Conservation (phyloP, 1,140 invertebrate species). For the Nephila pilipes region DNA sequence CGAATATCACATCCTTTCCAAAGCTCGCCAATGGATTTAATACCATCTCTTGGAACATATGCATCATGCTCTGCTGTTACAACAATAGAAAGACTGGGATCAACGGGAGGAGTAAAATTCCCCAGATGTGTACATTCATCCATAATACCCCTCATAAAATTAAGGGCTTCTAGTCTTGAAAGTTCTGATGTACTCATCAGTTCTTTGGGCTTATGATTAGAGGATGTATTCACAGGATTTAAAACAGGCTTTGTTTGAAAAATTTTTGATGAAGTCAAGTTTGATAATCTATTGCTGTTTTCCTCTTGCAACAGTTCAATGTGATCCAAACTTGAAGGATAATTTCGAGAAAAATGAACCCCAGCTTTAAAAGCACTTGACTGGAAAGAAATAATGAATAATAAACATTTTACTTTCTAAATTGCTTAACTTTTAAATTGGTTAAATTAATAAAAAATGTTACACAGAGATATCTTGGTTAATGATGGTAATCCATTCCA, state of each 20-base stretch:
- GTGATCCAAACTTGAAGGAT: conserved; percentile 83
- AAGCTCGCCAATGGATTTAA: conserved; percentile 90
- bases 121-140: conserved; percentile 98
- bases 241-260: neutral
- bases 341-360: conserved; percentile 90
- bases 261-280: neutral
- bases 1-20: conserved; percentile 95
- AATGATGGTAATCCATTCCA: no score
- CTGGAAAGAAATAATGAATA: conserved; percentile 47
- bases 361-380: conserved; percentile 84
- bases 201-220: neutral
- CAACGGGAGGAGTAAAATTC: conserved; percentile 88
- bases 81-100: conserved; percentile 79
- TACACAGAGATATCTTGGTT: no score
- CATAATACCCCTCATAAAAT: conserved; percentile 99
- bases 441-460: no score
- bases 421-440: no score
- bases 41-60: conserved; percentile 93
- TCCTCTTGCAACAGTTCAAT: conserved; percentile 74
- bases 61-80: conserved; percentile 87
- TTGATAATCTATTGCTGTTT: neutral
- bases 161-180: conserved; percentile 84
- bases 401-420: no score
- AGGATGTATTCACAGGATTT: neutral
- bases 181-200: conserved; percentile 23